Base-by-base conservation (phyloP, 1,140 invertebrate genomes). In the Drosophila pseudoobscura region DNA sequence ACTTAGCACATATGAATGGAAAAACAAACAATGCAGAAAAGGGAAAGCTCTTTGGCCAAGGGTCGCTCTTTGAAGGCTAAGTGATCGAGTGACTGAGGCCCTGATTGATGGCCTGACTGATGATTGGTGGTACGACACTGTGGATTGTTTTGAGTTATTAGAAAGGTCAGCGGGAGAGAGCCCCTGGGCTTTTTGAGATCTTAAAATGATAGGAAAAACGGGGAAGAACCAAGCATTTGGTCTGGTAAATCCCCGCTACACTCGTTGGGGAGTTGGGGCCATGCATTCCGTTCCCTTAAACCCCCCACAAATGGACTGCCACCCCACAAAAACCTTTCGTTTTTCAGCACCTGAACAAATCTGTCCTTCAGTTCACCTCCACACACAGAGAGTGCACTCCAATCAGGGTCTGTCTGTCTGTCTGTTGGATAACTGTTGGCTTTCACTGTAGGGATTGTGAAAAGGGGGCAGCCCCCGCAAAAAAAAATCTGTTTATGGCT, bases 401-500 rank as follows among this genome's bases (percentile, higher is more conserved):
- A 46, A 35, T 13, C 13, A 5, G 35, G 35, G 35, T 11, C 4
- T 39, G 41, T 31, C 51, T 50, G 57, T 13, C 35, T 56, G 41
- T 31, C 51, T 57, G 57, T 73, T 73, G 46, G 26, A 62, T 55
- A 73, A 72, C 58, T 54, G 9, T 29, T 66, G 35, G 61, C 72
- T 75, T 47, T 75, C 72, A 75, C 72, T 75, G 61, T 31, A 49
- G 31, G 44, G 17, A 15, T 9, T 8, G 6, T 20, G 15, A 11
- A 55, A 50, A 15, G 22, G 20, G 13, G 51, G 45, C 45, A 50
- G 54, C 62, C 52, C 43, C 20, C 50, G 15, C 24, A 41, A 24
- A 56, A 53, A 24, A 56, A 53, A 58, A 73, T 80, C 61, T 72
- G 52, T 78, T 80, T 65, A 72, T 55, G 72, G 71, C 56, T 76